These are phyloP conservation scores for Eubucco bourcierii DNA, from an alignment of 2,113 vertebrate genomes.

Conservation along the genomic window DNA sequence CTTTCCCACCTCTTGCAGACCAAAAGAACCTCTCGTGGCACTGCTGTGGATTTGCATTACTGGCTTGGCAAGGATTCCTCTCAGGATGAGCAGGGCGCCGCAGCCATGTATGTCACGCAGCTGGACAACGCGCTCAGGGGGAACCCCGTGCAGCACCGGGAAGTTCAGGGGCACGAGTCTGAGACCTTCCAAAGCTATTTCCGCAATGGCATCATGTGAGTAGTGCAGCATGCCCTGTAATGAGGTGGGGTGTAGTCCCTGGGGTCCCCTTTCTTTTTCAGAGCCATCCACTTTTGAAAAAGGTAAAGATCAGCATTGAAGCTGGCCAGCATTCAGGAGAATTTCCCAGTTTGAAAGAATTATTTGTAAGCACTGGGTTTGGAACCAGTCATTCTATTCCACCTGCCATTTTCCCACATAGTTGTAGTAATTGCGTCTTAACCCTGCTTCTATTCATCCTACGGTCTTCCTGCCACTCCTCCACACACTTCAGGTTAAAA, in stretches of 20 bases:
- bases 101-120: slow-evolving; percentile 82
- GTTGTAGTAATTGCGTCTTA: not conserved
- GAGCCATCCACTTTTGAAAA: accelerated
- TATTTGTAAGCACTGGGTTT: not conserved
- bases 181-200: slow-evolving; percentile 87
- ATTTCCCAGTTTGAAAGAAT: not conserved
- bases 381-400: accelerated
- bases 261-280: not conserved
- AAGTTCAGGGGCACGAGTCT: slow-evolving; percentile 85
- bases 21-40: slow-evolving; percentile 52
- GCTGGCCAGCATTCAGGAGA: not conserved
- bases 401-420: not conserved
- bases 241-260: accelerated
- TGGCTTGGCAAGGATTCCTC: slow-evolving; percentile 86
- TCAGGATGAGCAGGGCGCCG: slow-evolving; percentile 87
- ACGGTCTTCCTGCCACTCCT: not conserved
- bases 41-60: slow-evolving; percentile 80
- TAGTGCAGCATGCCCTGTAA: not conserved
- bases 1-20: slow-evolving; percentile 60
- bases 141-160: slow-evolving; percentile 84
- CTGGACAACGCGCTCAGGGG: slow-evolving; percentile 80
- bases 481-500: not conserved
- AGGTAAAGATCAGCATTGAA: not conserved
- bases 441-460: not conserved
- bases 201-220: slow-evolving; percentile 87